A percentile compares a stretch with the other conserved stretches of the same genome.
phyloP scores from a whole-genome alignment of 2,888 invertebrate species.

The Lymantria monacha region DNA sequence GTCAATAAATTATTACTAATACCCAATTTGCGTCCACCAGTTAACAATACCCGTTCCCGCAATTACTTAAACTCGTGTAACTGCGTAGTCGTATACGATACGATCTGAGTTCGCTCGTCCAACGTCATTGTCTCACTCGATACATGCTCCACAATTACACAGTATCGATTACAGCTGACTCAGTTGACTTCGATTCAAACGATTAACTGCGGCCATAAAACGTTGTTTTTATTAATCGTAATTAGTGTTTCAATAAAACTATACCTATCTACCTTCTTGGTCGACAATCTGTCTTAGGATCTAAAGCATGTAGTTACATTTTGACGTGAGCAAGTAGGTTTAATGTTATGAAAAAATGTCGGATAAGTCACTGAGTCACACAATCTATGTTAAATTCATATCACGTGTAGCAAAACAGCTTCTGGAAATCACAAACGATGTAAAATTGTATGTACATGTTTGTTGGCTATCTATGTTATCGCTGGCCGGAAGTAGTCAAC shows the following conservation, averaged over 20 bases:
- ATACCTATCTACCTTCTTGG: slow-evolving; percentile 52
- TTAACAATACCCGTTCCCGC: slow-evolving; percentile 80
- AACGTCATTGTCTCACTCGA: slow-evolving; percentile 74
- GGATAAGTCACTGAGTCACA: slow-evolving; percentile 47
- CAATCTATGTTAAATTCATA: slow-evolving; percentile 52
- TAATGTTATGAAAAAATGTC: slow-evolving; percentile 37
- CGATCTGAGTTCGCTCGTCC: slow-evolving; percentile 62
- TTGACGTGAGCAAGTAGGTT: slow-evolving; percentile 37
- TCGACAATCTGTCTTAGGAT: slow-evolving; percentile 45
- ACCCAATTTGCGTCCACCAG: slow-evolving; percentile 79
- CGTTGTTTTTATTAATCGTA: slow-evolving; percentile 68
- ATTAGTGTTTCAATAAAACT: slow-evolving; percentile 63
- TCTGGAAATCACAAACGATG: slow-evolving; percentile 62
- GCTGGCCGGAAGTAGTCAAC: slow-evolving; percentile 55
- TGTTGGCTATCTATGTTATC: slow-evolving; percentile 56
- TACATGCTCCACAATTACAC: slow-evolving; percentile 75
- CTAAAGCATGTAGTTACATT: slow-evolving; percentile 38
- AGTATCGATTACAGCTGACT: slow-evolving; percentile 77
- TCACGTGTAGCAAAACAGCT: slow-evolving; percentile 59
- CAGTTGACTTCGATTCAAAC: slow-evolving; percentile 62
- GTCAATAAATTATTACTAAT: slow-evolving; percentile 80
- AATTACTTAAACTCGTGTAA: slow-evolving; percentile 82
- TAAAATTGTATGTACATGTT: slow-evolving; percentile 48
- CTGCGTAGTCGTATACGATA: slow-evolving; percentile 68
- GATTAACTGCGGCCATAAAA: slow-evolving; percentile 71